Evolutionary conservation across 2,797 vertebrate genomes (phyloP).

Genomic region (Hydrocynus forskahlii): DNA sequence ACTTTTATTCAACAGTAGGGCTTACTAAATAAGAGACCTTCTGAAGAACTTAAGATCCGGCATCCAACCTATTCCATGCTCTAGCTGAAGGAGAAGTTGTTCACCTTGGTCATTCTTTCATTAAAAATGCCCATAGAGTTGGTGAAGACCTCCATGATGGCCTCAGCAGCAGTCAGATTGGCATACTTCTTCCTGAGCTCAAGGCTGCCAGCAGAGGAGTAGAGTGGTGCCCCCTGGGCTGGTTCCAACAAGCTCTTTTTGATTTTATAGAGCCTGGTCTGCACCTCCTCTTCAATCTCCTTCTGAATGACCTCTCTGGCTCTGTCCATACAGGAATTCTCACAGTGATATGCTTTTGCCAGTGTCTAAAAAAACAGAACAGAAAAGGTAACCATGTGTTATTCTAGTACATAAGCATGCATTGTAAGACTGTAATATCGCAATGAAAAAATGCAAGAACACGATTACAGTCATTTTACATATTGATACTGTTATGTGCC

Average conservation of each 20-base stretch:
- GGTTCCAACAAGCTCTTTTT: conserved; percentile 74
- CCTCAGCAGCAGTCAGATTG: conserved; percentile 68
- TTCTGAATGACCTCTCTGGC: conserved; percentile 72
- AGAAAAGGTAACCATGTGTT: neutral
- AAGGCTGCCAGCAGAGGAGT: conserved; percentile 60
- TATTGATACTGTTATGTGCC: no score
- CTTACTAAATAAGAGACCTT: neutral
- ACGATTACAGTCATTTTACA: no score
- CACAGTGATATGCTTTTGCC: conserved; percentile 61
- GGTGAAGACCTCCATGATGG: conserved; percentile 71
- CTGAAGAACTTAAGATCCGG: neutral
- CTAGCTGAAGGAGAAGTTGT: neutral
- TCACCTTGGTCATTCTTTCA: conserved; percentile 72
- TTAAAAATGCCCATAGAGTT: conserved; percentile 72
- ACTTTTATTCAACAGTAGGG: neutral
- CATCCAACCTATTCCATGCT: neutral
- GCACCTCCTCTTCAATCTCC: conserved; percentile 77
- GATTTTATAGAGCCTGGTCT: conserved; percentile 71
- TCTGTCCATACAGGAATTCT: conserved; percentile 61
- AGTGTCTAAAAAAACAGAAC: conserved; percentile 65
- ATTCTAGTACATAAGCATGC: neutral
- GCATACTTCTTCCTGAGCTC: conserved; percentile 77
- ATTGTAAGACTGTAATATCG: no score
- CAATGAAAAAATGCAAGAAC: no score
- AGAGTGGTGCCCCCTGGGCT: conserved; percentile 58